Percentiles rank a stretch among this genome's conserved stretches.
These are phyloP conservation scores for Nycteola revayana DNA, from an alignment of 2,888 invertebrate genomes.

Conservation along the genomic window DNA sequence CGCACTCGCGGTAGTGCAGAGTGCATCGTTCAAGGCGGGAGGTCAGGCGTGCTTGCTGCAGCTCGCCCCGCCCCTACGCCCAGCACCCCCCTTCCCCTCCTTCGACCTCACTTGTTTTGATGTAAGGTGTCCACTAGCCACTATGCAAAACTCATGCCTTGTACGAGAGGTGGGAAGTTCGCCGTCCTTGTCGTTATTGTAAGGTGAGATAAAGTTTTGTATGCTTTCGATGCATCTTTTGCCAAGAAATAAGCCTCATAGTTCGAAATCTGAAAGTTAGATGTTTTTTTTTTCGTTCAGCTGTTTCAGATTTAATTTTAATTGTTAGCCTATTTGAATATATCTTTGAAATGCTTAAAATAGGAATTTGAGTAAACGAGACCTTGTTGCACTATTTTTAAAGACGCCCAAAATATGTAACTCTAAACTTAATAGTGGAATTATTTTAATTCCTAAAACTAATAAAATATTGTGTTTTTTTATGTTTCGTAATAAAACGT, in stretches of 20 bases:
- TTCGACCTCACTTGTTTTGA: conserved; percentile 74
- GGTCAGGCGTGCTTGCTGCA: conserved; percentile 63
- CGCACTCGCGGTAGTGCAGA: conserved; percentile 21
- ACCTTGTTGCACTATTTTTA: too few relatives aligned
- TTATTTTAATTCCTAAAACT: too few relatives aligned
- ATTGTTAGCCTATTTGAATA: too few relatives aligned
- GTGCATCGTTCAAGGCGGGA: conserved; percentile 52
- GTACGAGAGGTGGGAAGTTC: conserved; percentile 45
- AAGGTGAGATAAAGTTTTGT: conserved; percentile 43
- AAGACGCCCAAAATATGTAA: too few relatives aligned
- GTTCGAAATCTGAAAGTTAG: too few relatives aligned
- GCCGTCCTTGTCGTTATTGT: conserved; percentile 46
- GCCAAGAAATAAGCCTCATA: background rate
- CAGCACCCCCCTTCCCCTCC: conserved; percentile 29
- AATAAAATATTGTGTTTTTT: too few relatives aligned
- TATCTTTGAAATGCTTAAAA: too few relatives aligned
- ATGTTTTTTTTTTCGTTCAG: too few relatives aligned
- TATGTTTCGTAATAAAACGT: too few relatives aligned
- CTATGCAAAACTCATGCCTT: conserved; percentile 67
- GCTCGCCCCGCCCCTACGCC: conserved; percentile 58
- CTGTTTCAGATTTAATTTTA: too few relatives aligned
- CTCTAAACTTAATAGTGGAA: too few relatives aligned
- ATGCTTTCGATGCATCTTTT: conserved; percentile 34
- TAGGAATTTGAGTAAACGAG: too few relatives aligned
- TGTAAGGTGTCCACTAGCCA: conserved; percentile 73